Base-by-base conservation (phyloP, 2,797 vertebrate genomes). In the Iguana delicatissima region DNA sequence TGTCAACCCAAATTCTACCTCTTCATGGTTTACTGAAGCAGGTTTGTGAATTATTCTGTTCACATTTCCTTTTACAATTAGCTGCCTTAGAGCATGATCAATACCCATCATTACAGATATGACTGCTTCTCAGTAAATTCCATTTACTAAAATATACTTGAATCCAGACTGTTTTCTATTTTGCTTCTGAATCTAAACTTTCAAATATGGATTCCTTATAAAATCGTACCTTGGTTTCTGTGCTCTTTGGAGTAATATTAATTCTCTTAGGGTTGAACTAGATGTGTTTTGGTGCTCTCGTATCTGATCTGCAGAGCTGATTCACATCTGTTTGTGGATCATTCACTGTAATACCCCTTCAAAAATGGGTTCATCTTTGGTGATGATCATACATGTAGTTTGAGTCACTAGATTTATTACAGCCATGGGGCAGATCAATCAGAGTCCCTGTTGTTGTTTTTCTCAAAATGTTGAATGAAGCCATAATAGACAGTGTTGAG, bases 11-110 rank as follows among this genome's bases (percentile, higher is more conserved):
- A 99, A 99, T 96, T 98, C 98, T 97, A 98, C 98, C 97, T 99
- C 98, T 90, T 99, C 98, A 0, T 99, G 98, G 98, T 99, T 99
- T 97, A 99, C 98, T 94, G 98, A 99, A 97, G 97, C 98, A 96
- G 98, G 98, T 99, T 95, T 94, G 98, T 97, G 77, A 38, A 50
- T 88, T 91, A 32, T 69, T 89, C 50, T 91, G 86, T 80, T 84
- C 93, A 73, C 8, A 64, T 94, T 93, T 74, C n/a, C 20, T 83
- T 89, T 52, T 64, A 64, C 69, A 89, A 20, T 84, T 93, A 92
- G 24, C 24, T 89, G 7, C 85, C 22, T 89, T 83, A 64, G 20
- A 76, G 22, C 22, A 77, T 38, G 32, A 72, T n/a, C 69, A 67
- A 35, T 18, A 24, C 18, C 59, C 55, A 38, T 89, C 38, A 67